Percentiles rank a stretch among this genome's conserved stretches.
Conservation (phyloP, 1,140 invertebrate genomes). For the Atta colombica region DNA sequence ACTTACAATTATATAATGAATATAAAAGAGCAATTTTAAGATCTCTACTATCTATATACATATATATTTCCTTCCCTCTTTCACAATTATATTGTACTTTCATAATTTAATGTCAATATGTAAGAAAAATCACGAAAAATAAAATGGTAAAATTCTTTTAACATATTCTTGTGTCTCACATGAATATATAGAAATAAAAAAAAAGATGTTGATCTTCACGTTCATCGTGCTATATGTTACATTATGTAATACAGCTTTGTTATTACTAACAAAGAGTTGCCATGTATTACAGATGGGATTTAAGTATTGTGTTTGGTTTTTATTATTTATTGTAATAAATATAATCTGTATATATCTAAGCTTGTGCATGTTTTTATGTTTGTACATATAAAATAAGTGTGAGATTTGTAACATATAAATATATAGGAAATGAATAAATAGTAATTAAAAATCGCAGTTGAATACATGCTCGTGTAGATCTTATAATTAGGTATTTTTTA, state of each 20-base stretch:
- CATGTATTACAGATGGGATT: neutral
- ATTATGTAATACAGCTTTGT: neutral
- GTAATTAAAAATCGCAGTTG: slow-evolving; percentile 41
- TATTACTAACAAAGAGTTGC: neutral
- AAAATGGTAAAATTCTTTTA: slow-evolving; percentile 79
- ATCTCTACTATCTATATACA: slow-evolving; percentile 56
- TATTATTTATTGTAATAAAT: slow-evolving; percentile 22
- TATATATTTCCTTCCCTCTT: neutral
- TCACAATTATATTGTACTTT: slow-evolving; percentile 81
- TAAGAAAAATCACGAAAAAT: slow-evolving; percentile 78
- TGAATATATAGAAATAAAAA: neutral
- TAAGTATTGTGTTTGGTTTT: neutral
- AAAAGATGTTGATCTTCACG: neutral
- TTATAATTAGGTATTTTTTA: slow-evolving; percentile 71
- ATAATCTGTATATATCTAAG: neutral
- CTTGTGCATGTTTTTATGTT: slow-evolving; percentile 11
- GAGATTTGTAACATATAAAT: slow-evolving; percentile 13
- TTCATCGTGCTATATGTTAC: neutral
- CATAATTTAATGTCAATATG: slow-evolving; percentile 80
- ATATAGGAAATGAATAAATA: slow-evolving; percentile 40
- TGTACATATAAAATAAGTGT: neutral
- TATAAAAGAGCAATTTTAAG: slow-evolving; percentile 66
- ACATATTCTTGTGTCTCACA: slow-evolving; percentile 61
- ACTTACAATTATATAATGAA: slow-evolving; percentile 53
- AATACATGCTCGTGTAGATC: slow-evolving; percentile 7